Evolutionary conservation across 2,888 invertebrate species (phyloP).

Genomic region (Spilarctia lutea): DNA sequence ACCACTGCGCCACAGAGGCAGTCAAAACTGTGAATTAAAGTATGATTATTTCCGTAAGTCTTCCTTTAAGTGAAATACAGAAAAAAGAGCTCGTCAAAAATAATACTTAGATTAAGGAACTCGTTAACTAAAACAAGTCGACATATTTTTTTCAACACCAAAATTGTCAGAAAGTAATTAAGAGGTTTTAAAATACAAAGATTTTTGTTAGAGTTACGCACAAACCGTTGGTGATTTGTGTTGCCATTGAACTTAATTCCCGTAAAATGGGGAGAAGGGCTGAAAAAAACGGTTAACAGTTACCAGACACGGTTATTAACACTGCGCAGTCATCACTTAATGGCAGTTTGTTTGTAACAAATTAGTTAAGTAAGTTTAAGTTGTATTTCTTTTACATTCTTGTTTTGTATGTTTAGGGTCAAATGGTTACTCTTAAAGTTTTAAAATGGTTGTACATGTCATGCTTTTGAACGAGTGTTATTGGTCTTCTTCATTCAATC

Average conservation of each 20-base stretch:
- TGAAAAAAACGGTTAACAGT: slow-evolving; percentile 27
- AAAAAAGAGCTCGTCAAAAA: neutral
- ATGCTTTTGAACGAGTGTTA: too few relatives aligned
- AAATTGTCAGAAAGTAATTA: slow-evolving; percentile 5
- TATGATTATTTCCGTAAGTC: too few relatives aligned
- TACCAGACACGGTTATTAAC: slow-evolving; percentile 29
- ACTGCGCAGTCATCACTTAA: slow-evolving; percentile 23
- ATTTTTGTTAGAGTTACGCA: slow-evolving; percentile 5
- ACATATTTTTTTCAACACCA: neutral
- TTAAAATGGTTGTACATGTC: neutral
- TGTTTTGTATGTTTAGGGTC: neutral
- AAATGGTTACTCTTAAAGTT: neutral
- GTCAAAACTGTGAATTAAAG: too few relatives aligned
- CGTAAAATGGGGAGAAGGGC: slow-evolving; percentile 12
- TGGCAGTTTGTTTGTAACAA: slow-evolving; percentile 30
- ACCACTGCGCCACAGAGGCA: too few relatives aligned
- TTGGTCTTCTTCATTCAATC: neutral
- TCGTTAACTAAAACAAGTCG: neutral
- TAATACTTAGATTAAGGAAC: neutral
- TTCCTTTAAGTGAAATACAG: neutral
- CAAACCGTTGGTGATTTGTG: slow-evolving; percentile 27
- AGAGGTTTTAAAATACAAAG: slow-evolving; percentile 6
- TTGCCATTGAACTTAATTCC: slow-evolving; percentile 30
- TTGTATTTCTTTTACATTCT: neutral
- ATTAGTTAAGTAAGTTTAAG: slow-evolving; percentile 21